phyloP scores from a whole-genome alignment of 1,140 invertebrate genomes.

The Drosophila punjabiensis region DNA sequence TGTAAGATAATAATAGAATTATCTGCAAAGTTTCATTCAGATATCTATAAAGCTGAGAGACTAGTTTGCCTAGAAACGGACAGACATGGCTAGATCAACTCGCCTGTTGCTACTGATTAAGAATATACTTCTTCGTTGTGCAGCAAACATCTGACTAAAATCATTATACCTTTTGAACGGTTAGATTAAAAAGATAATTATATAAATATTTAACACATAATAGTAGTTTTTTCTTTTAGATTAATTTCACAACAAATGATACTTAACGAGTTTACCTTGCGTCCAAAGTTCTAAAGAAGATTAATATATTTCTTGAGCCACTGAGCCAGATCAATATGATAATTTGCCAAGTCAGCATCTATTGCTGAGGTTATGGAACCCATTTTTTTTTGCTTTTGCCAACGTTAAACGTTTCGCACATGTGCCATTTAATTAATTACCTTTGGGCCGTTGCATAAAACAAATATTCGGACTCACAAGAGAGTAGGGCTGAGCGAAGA shows the following conservation, averaged over 20 bases:
- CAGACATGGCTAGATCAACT: too few relatives aligned
- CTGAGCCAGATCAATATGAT: not conserved
- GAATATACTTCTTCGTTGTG: not conserved
- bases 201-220: not conserved
- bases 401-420: conserved; percentile 37
- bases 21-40: not conserved
- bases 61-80: too few relatives aligned
- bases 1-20: too few relatives aligned
- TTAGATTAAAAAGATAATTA: not conserved
- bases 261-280: too few relatives aligned
- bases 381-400: not conserved
- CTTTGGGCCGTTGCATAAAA: conserved; percentile 46
- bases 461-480: conserved; percentile 1
- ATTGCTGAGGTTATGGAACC: conserved; percentile 19
- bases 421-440: conserved; percentile 54
- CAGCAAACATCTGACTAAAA: not conserved
- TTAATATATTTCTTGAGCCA: not conserved
- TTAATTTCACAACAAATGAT: not conserved
- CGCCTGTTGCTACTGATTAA: not conserved
- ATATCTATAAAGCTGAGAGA: too few relatives aligned
- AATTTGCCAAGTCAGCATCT: conserved; percentile 16
- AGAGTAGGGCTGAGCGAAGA: not conserved
- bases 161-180: not conserved
- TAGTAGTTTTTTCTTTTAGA: not conserved
- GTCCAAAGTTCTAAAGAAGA: not conserved